Percentiles rank a stretch among this genome's conserved stretches.
Conservation (phyloP, 1,140 invertebrate species). For the Diorhabda carinulata region DNA sequence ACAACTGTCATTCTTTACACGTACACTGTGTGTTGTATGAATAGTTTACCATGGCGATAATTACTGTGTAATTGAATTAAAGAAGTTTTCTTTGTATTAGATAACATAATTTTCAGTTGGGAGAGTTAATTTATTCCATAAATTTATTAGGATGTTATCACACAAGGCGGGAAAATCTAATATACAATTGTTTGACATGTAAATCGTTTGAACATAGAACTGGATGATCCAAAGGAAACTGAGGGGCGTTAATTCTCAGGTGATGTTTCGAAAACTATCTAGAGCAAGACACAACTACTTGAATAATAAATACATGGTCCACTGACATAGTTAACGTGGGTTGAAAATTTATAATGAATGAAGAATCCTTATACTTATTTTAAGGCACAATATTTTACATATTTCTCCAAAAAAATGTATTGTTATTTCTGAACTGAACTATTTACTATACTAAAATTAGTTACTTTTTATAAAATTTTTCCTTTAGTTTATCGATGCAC, state of each 20-base stretch:
- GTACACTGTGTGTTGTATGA: background rate
- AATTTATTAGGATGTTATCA: conserved; percentile 30
- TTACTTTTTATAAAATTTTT: too few relatives aligned
- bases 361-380: too few relatives aligned
- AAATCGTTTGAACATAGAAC: conserved; percentile 28
- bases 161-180: conserved; percentile 30
- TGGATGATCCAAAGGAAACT: conserved; percentile 2
- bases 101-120: conserved; percentile 1
- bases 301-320: background rate
- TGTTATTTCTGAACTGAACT: too few relatives aligned
- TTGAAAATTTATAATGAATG: too few relatives aligned
- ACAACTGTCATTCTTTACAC: background rate
- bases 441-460: too few relatives aligned
- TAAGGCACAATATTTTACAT: too few relatives aligned
- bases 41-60: background rate
- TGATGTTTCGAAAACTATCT: background rate
- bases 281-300: conserved; percentile 2
- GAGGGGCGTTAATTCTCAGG: conserved; percentile 1
- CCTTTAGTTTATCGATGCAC: too few relatives aligned
- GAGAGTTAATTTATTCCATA: conserved; percentile 30
- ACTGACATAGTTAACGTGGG: background rate
- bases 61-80: background rate
- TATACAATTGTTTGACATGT: conserved; percentile 32
- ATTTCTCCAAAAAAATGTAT: too few relatives aligned
- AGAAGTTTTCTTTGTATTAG: background rate